Conservation (phyloP, 2,888 invertebrate genomes). For the Entomobrya proxima region DNA sequence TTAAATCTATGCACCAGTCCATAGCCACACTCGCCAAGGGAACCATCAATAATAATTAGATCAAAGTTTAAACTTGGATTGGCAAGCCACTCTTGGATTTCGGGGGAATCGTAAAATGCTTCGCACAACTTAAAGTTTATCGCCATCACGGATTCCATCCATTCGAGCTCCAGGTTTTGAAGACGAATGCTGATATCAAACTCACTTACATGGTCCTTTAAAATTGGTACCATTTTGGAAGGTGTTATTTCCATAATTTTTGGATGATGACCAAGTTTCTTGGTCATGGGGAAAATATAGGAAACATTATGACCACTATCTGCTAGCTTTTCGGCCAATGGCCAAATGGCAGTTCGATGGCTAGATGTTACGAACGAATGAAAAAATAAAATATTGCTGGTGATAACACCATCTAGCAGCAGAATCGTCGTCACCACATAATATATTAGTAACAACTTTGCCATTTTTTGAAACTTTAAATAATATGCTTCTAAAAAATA, state of each 20-base stretch:
- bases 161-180: too few species aligned
- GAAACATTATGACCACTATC: constrained; percentile 53
- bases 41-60: constrained; percentile 31
- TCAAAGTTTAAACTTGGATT: constrained; percentile 23
- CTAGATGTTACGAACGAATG: constrained; percentile 27
- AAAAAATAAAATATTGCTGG: constrained; percentile 42
- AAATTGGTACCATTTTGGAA: constrained; percentile 22
- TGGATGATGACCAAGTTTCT: constrained; percentile 13
- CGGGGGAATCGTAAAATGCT: constrained; percentile 54
- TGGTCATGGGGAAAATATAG: constrained; percentile 45
- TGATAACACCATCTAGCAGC: not conserved
- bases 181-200: constrained; percentile 51
- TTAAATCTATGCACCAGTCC: constrained; percentile 48
- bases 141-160: not conserved
- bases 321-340: constrained; percentile 48
- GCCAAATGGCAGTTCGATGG: constrained; percentile 45
- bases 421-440: too few species aligned
- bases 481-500: too few species aligned
- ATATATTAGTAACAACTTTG: too few species aligned
- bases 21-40: constrained; percentile 35
- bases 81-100: constrained; percentile 39
- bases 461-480: too few species aligned
- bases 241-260: constrained; percentile 43
- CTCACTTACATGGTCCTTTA: not conserved
- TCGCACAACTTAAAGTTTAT: constrained; percentile 11